Base-by-base conservation (phyloP, 2,888 invertebrate genomes). In the Epistrophella euchroma region DNA sequence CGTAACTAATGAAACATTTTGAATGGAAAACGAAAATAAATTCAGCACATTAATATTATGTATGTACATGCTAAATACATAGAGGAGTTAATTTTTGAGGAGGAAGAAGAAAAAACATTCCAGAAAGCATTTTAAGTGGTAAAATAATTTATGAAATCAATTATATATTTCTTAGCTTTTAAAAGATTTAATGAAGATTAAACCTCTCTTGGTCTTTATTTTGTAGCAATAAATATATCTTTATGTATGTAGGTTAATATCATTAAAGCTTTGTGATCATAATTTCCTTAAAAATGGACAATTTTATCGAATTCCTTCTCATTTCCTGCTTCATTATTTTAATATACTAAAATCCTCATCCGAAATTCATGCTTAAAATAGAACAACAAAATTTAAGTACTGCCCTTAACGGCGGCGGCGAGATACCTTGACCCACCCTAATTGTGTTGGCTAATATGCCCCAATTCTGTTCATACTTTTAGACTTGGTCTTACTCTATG, bases 391-490 rank as follows among this genome's bases (percentile, higher is more conserved):
- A 28, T 45, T 17, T 35, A 17, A 6, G 11, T n/a, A 28, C 47
- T 47, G 64, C 52, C 52, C 37, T 52, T 37, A 52, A 25, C 4
- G 15, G n/a, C n/a, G n/a, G n/a, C n/a, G n/a, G n/a, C n/a, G n/a
- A n/a, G 22, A 35, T 52, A 68, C 68, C 68, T 68, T 68, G 68
- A 68, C 68, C 68, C 37, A 68, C 25, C 68, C 52, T 45, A 50
- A 52, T 19, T 68, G 15, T 19, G 2, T 32, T 37, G 47, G 17
- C 10, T 43, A 43, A 25, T 25, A n/a, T n/a, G 28, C 10, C 28
- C 28, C 13, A 25, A 17, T 47, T 50, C 11, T 15, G 19, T 32
- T 15, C 15, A 37, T 2, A n/a, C 45, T 66, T 47, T n/a, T 32
- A 25, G 50, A 17, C 52, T 25, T 68, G 13, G 28, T 17, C 32